phyloP scores from a whole-genome alignment of 2,113 vertebrate species.

The Notechis scutatus region DNA sequence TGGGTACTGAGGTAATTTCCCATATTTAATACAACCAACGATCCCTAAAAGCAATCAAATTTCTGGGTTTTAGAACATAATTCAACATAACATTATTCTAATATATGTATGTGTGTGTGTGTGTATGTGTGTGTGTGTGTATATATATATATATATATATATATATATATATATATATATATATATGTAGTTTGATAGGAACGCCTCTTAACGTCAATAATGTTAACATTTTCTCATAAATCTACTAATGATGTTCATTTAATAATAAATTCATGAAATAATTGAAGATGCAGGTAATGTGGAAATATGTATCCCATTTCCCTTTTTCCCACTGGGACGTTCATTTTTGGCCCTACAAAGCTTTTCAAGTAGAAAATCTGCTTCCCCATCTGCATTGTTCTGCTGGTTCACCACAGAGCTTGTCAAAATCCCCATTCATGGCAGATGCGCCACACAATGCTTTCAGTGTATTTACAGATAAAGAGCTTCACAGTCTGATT shows the following conservation, averaged over 20 bases:
- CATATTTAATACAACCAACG: neutral
- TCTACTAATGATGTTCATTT: neutral
- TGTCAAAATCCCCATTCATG: neutral
- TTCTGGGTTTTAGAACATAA: neutral
- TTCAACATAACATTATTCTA: neutral
- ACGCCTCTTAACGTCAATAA: neutral
- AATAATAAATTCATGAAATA: neutral
- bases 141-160: no score
- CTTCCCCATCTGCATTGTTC: neutral
- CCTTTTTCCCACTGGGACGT: neutral
- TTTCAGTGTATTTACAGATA: constrained; percentile 7
- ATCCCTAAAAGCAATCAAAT: neutral
- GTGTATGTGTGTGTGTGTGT: no score
- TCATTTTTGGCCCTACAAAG: neutral
- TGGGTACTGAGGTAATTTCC: neutral
- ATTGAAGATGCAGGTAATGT: neutral
- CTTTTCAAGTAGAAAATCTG: neutral
- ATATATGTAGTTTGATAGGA: neutral
- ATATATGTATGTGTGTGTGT: no score
- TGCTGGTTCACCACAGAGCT: neutral
- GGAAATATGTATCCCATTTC: neutral
- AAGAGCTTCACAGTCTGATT: constrained; percentile 4
- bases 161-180: no score
- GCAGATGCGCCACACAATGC: constrained; percentile 14
- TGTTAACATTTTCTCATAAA: neutral